Percentiles rank a stretch among this genome's conserved stretches.
Conservation (phyloP, 2,113 vertebrate species). For the Protobothrops mucrosquamatus region DNA sequence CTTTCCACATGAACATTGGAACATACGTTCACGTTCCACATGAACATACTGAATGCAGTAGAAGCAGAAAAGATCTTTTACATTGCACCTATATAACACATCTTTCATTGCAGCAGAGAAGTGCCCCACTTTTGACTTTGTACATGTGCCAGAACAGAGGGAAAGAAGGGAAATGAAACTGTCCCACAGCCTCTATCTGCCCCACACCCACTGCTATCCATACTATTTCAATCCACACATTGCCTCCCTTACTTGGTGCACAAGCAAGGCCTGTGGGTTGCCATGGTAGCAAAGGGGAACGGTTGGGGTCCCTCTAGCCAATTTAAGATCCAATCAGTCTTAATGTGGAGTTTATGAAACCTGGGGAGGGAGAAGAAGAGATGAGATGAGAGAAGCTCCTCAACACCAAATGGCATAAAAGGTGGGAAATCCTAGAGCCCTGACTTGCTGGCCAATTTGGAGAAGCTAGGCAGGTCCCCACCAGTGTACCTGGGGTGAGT, state of each 20-base stretch:
- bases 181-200: not conserved
- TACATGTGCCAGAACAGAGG: not conserved
- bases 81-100: not conserved
- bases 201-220: not conserved
- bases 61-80: not conserved
- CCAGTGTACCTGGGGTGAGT: no score
- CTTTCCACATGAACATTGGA: not conserved
- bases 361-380: not conserved
- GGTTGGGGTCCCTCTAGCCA: constrained; percentile 4
- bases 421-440: no score
- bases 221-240: not conserved
- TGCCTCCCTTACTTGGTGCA: not conserved
- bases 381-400: not conserved
- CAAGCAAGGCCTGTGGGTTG: constrained; percentile 3
- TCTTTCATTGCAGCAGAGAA: not conserved
- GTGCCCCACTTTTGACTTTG: not conserved
- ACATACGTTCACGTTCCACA: no score
- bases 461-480: no score
- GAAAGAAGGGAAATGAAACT: not conserved
- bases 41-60: not conserved
- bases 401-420: not conserved
- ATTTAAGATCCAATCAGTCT: constrained; percentile 27
- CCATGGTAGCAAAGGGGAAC: constrained; percentile 9
- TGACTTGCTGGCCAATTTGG: no score
- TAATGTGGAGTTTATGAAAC: constrained; percentile 27